Evolutionary conservation across 2,797 vertebrate genomes (phyloP).

Genomic region (Novumbra hubbsi): DNA sequence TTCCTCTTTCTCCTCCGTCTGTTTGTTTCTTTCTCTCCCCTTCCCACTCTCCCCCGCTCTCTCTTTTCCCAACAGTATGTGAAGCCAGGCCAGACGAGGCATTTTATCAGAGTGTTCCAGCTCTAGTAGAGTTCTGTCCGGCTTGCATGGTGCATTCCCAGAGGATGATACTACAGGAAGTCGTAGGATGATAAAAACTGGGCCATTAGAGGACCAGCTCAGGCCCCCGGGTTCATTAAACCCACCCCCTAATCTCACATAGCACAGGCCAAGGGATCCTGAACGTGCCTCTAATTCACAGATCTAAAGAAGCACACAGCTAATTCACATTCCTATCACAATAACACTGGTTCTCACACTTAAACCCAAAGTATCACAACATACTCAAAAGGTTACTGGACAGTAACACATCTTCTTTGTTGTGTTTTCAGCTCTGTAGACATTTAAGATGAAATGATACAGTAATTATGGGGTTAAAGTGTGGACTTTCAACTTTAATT

Average conservation of each 20-base stretch:
- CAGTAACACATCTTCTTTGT: too few species aligned
- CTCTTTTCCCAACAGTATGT: conserved; percentile 74
- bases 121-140: conserved; percentile 36
- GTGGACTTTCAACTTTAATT: too few species aligned
- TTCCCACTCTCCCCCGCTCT: background rate
- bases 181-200: conserved; percentile 82
- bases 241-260: conserved; percentile 61
- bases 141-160: conserved; percentile 66
- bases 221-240: conserved; percentile 79
- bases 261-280: conserved; percentile 56
- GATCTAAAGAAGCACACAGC: background rate
- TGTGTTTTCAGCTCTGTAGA: too few species aligned
- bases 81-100: conserved; percentile 69
- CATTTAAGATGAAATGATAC: too few species aligned
- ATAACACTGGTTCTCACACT: background rate
- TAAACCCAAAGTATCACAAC: background rate
- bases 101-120: conserved; percentile 80
- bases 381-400: too few species aligned
- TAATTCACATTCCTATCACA: background rate
- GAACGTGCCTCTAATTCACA: conserved; percentile 41
- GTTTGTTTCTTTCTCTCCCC: background rate
- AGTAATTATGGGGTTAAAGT: too few species aligned
- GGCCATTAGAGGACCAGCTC: conserved; percentile 70
- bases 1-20: conserved; percentile 22
- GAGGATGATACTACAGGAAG: conserved; percentile 80